phyloP scores from a whole-genome alignment of 2,113 vertebrate species.

The Cyanistes caeruleus region DNA sequence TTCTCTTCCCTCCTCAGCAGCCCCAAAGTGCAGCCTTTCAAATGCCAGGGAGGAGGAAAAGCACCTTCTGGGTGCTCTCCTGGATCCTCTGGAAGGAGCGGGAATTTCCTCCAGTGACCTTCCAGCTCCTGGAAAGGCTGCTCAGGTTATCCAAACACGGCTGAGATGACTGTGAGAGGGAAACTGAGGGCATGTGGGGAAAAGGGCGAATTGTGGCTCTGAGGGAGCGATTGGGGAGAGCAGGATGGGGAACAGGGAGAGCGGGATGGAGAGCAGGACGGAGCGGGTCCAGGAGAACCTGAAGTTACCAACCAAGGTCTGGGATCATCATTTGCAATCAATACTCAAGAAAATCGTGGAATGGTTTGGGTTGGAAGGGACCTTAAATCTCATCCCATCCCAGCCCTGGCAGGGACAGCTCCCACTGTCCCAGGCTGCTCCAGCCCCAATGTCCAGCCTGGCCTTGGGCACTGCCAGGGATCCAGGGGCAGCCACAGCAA shows the following conservation, averaged over 20 bases:
- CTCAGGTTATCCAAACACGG: rapidly evolving
- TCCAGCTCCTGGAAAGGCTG: not conserved
- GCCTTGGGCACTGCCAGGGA: too few relatives aligned
- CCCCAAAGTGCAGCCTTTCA: not conserved
- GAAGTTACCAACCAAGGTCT: not conserved
- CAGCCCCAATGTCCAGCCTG: too few relatives aligned
- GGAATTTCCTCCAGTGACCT: not conserved
- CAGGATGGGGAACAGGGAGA: not conserved
- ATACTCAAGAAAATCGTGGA: not conserved
- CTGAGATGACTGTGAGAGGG: rapidly evolving
- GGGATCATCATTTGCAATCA: not conserved
- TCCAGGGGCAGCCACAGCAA: too few relatives aligned
- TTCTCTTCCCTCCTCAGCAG: not conserved
- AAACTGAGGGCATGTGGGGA: not conserved
- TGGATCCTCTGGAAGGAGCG: not conserved
- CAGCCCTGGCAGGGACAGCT: too few relatives aligned
- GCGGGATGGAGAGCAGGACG: too few relatives aligned
- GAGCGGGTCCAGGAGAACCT: not conserved
- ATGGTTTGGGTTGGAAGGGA: not conserved
- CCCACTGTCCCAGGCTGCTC: too few relatives aligned
- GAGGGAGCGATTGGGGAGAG: not conserved
- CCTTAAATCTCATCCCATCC: not conserved
- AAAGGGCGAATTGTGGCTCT: not conserved
- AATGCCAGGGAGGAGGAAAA: not conserved
- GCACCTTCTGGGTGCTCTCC: not conserved